Evolutionary conservation across 2,113 vertebrate genomes (phyloP), one percentile per base, ranked within the genome.

Genomic region (Phaetusa simplex): DNA sequence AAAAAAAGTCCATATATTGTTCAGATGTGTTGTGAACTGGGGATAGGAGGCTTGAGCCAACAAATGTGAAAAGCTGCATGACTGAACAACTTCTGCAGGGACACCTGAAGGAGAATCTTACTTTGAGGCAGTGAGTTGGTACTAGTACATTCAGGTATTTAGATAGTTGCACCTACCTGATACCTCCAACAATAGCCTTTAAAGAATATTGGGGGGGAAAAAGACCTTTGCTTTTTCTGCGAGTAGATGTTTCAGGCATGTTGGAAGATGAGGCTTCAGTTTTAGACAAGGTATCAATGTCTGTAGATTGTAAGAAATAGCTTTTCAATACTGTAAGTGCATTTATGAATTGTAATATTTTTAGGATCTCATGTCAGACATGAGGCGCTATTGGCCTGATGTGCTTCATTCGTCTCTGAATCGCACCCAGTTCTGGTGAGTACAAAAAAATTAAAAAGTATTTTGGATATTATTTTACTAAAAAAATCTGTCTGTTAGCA

Each of bases 381-480:
- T 98, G 98, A 98, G 92, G 74, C 90, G 3, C 0, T 98, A 93
- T 36, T 98, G 98, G 98, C 98, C 98, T 13, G 98, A 98, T 59
- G 56, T 98, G 15, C 89, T 98, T 69, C 98, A 98, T 82, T 71
- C 96, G 0, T 93, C 97, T 36, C 77, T 80, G 24, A 98, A 98
- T 47, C 52, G 79, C 43, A 98, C 96, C 27, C 67, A 80, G 1
- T 98, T 98, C 89, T 98, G 98, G 98, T 98, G 62, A 97, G 98
- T 97, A 55, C 30, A n/a, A 40, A 38, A 29, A 32, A 24, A 10
- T 21, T 27, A 10, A 18, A 18, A 40, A 56, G 3, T n/a, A 9
- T 34, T n/a, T 34, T 38, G 36, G 43, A 50, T 77, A 27, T 91
- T 53, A 11, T 8, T 52, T n/a, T 55, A 12, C 50, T 14, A 18